phyloP scores from a whole-genome alignment of 2,888 invertebrate genomes.

The Macrosoma leucophasiata region DNA sequence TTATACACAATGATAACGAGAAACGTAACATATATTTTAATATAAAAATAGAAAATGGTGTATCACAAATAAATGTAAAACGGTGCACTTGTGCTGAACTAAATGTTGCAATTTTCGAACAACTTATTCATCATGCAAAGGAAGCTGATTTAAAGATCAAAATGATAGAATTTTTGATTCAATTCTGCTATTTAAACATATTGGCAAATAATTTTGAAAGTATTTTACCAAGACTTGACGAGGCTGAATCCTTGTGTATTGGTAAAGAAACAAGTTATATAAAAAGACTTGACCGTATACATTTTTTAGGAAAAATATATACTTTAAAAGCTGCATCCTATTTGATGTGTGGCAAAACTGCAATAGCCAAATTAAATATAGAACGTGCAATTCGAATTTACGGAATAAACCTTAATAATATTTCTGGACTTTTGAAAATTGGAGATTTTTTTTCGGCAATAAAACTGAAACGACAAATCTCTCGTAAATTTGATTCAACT shows the following conservation, averaged over 20 bases:
- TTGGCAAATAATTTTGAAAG: constrained; percentile 41
- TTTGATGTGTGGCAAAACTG: constrained; percentile 38
- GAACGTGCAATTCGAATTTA: constrained; percentile 50
- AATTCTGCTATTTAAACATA: constrained; percentile 46
- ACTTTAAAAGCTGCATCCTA: constrained; percentile 50
- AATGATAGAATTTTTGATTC: constrained; percentile 50
- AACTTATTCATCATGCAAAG: constrained; percentile 55
- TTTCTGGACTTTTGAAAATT: constrained; percentile 39
- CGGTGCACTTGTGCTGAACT: constrained; percentile 59
- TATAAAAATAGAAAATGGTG: constrained; percentile 48
- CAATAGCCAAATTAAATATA: constrained; percentile 43
- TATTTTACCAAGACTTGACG: constrained; percentile 43
- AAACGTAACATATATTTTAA: constrained; percentile 33
- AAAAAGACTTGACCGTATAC: constrained; percentile 35
- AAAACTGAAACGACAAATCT: constrained; percentile 38
- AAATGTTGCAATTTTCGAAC: constrained; percentile 51
- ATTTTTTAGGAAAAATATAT: constrained; percentile 51
- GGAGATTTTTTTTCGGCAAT: constrained; percentile 33
- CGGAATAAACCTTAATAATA: constrained; percentile 43
- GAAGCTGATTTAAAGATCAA: constrained; percentile 56
- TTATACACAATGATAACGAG: constrained; percentile 26
- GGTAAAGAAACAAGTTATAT: constrained; percentile 29
- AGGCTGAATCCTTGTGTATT: constrained; percentile 44
- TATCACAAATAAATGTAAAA: constrained; percentile 48
- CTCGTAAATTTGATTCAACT: constrained; percentile 34